Evolutionary conservation across 2,797 vertebrate genomes (phyloP), one percentile per base, ranked within the genome.

Genomic region (Leucoraja ocellata): DNA sequence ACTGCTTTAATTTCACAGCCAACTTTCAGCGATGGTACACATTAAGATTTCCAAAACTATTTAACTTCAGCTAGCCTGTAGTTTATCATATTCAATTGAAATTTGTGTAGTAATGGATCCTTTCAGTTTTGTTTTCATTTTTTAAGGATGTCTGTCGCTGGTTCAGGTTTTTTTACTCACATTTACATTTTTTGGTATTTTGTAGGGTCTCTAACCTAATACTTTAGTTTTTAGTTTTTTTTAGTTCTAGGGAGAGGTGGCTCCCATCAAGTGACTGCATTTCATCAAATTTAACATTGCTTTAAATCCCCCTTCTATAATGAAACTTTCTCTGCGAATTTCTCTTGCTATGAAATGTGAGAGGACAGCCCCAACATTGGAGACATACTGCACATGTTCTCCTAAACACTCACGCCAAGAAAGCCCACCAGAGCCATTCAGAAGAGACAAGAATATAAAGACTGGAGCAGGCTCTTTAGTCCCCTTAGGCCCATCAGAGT

Each of bases 41-140:
- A 61, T 68, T 88, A 88, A 88, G 61, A 88, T 88, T 88, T 68
- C 84, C 84, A 88, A 21, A 88, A 68, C 68, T 88, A 68, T 88
- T 88, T 88, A 88, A 88, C 61, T 88, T 88, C 84, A 68, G 84
- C n/a, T 23, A 63, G 61, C 28, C n/a, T 88, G 61, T 7, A 14
- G 63, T 88, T 65, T 88, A 65, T 2, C 68, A n/a, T 88, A 65
- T 88, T 36, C 61, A 88, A 63, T 88, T 32, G 84, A 88, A 86
- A 86, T n/a, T 58, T 86, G 16, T n/a, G 25, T 13, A 63, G 54
- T 61, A 28, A 88, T 32, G 68, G n/a, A 8, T 32, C 84, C 84
- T 88, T 88, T 68, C 25, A 88, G n/a, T 68, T 88, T 88, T 46
- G n/a, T 32, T 32, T 88, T 68, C n/a, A 63, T 86, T 86, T 36